Conservation (phyloP, 37 sponge, comb jelly and placozoan genomes). For the Beroe forskalii region DNA sequence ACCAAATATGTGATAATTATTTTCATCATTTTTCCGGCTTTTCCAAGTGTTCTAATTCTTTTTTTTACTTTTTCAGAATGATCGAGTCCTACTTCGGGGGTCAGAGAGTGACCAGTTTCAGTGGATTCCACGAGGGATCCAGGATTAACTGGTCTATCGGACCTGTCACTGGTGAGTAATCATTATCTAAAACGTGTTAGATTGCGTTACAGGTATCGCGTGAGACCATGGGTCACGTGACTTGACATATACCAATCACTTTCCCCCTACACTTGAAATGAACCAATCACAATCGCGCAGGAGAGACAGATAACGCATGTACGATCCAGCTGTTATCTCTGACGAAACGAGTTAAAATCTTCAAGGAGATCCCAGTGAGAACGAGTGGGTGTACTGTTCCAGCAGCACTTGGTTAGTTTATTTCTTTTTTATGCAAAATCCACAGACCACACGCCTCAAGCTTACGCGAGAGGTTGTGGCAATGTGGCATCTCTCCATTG, state of each 20-base stretch:
- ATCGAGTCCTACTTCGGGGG: background rate
- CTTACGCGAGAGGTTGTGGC: too few relatives aligned
- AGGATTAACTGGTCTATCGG: background rate
- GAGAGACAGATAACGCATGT: background rate
- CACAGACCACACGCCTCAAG: too few relatives aligned
- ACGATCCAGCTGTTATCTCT: background rate
- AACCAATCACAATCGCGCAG: too few relatives aligned
- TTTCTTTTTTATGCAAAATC: too few relatives aligned
- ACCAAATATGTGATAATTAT: too few relatives aligned
- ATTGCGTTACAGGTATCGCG: background rate
- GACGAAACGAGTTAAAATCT: background rate
- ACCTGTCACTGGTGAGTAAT: background rate
- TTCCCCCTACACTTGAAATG: too few relatives aligned
- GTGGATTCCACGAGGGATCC: slow-evolving; percentile 26
- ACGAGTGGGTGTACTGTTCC: slow-evolving; percentile 1
- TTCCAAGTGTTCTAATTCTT: too few relatives aligned
- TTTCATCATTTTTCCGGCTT: too few relatives aligned
- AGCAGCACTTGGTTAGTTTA: background rate
- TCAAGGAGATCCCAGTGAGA: slow-evolving; percentile 4
- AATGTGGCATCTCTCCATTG: too few relatives aligned
- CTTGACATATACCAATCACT: too few relatives aligned
- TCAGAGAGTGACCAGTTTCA: slow-evolving; percentile 28
- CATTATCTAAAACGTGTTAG: background rate
- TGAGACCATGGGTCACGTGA: too few relatives aligned
- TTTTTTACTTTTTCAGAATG: too few relatives aligned